These are phyloP conservation scores for Pseudoips prasinana DNA, from an alignment of 2,888 invertebrate genomes.

Conservation along the genomic window DNA sequence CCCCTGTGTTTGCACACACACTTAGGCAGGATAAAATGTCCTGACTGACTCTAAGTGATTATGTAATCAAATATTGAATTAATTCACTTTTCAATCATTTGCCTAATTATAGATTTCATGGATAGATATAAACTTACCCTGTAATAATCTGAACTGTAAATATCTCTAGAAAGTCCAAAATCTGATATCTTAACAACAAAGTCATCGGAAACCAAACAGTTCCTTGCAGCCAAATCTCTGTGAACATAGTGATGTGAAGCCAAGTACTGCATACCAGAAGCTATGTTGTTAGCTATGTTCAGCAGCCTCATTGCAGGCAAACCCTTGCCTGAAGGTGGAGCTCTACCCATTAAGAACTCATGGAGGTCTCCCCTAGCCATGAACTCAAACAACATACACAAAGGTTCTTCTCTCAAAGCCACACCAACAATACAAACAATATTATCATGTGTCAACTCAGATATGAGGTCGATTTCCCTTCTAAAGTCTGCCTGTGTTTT, in stretches of 20 bases:
- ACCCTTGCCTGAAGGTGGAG: constrained; percentile 90
- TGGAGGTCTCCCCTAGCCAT: constrained; percentile 99
- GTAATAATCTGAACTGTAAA: constrained; percentile 96
- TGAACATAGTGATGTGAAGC: constrained; percentile 98
- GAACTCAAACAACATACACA: constrained; percentile 98
- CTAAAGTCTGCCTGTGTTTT: constrained; percentile 96
- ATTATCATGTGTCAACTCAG: constrained; percentile 96
- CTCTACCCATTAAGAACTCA: constrained; percentile 95
- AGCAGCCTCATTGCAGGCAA: constrained; percentile 93
- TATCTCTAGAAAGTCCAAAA: constrained; percentile 96
- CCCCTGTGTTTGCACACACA: too few relatives aligned
- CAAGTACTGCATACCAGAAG: constrained; percentile 91
- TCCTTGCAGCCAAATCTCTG: constrained; percentile 97
- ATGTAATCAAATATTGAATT: too few relatives aligned
- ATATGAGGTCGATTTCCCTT: constrained; percentile 96
- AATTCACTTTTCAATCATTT: too few relatives aligned
- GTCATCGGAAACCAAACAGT: constrained; percentile 97
- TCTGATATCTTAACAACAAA: constrained; percentile 98
- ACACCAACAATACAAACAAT: constrained; percentile 97
- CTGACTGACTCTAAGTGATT: too few relatives aligned
- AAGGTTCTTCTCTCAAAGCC: constrained; percentile 92
- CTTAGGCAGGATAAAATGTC: too few relatives aligned
- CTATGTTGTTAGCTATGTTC: constrained; percentile 94
- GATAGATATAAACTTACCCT: constrained; percentile 70
- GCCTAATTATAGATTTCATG: too few relatives aligned